These are phyloP conservation scores for Dasyornis broadbenti DNA, from an alignment of 2,113 vertebrate species.

Conservation along the genomic window DNA sequence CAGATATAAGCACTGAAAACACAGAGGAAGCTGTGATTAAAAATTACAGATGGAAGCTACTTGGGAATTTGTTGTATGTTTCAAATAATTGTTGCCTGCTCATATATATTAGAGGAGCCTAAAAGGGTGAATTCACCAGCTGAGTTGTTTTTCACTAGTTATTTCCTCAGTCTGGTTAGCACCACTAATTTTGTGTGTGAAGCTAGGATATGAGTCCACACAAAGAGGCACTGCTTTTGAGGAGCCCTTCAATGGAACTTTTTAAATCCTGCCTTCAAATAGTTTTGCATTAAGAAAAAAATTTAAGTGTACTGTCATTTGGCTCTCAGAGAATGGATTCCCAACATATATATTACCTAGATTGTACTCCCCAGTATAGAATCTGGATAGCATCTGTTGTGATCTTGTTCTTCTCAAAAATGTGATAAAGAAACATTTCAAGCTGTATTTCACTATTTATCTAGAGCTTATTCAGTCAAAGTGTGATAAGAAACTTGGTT, in stretches of 20 bases:
- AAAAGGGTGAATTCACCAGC: not conserved
- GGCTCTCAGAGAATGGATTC: slow-evolving; percentile 8
- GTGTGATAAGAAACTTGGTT: slow-evolving; percentile 32
- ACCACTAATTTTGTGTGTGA: not conserved
- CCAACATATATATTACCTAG: slow-evolving; percentile 3
- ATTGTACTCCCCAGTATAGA: slow-evolving; percentile 28
- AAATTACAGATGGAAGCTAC: not conserved
- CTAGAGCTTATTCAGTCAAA: slow-evolving; percentile 34
- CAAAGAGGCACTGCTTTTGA: not conserved
- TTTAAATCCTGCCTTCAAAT: not conserved
- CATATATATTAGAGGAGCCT: not conserved
- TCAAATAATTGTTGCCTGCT: not conserved
- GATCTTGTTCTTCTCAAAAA: slow-evolving; percentile 49
- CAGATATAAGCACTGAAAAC: not conserved
- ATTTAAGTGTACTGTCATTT: not conserved
- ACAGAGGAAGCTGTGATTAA: not conserved
- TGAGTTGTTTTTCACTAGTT: not conserved
- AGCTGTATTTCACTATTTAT: slow-evolving; percentile 43
- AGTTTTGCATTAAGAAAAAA: not conserved
- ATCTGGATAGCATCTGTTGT: not conserved
- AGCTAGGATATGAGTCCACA: not conserved
- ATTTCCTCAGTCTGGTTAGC: not conserved
- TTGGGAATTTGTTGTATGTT: not conserved
- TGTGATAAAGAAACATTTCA: slow-evolving; percentile 18
- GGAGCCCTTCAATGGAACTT: not conserved